Base-by-base conservation (phyloP, 1,140 invertebrate genomes). In the Drosophila repletoides region DNA sequence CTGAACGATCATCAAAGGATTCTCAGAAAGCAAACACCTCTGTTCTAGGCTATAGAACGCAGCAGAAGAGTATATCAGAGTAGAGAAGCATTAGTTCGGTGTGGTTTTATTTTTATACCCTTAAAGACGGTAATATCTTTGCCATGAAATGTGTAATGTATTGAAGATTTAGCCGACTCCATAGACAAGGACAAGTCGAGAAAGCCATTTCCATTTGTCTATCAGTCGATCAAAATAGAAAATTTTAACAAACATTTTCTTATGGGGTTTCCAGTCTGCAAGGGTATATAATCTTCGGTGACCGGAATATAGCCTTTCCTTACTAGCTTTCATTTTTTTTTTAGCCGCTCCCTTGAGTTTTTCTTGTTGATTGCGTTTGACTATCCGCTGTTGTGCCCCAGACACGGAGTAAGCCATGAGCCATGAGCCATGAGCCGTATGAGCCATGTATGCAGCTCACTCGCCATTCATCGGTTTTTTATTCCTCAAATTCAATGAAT, bases 311-410 rank as follows among this genome's bases (percentile, higher is more conserved):
- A 36, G 24, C 34, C 17, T 10, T 24, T 40, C 31, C 29, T 40
- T 28, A 40, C 19, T 21, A 38, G 48, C 52, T 34, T 45, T 52
- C 22, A 45, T 38, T 61, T 49, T 58, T 80, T 52, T 40, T 65
- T 17, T 31, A 29, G 26, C 26, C 26, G 28, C 38, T 55, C 49
- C 28, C 40, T 66, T 31, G 40, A 80, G 80, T 80, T 73, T 79
- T 81, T 75, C 70, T 59, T 75, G 68, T 67, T 84, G 64, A 77
- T 84, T 83, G 59, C 55, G 60, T 70, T 84, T 77, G 70, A 73
- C 84, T 83, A 77, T 77, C 64, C 69, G 69, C 31, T 53, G 51
- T 31, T 69, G 41, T 38, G 51, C 49, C 52, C 67, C 36, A 38
- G 43, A 28, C 48, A 40, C n/a, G n/a, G n/a, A n/a, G n/a, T n/a